Base-by-base conservation (phyloP, 2,113 vertebrate genomes). In the Notechis scutatus region DNA sequence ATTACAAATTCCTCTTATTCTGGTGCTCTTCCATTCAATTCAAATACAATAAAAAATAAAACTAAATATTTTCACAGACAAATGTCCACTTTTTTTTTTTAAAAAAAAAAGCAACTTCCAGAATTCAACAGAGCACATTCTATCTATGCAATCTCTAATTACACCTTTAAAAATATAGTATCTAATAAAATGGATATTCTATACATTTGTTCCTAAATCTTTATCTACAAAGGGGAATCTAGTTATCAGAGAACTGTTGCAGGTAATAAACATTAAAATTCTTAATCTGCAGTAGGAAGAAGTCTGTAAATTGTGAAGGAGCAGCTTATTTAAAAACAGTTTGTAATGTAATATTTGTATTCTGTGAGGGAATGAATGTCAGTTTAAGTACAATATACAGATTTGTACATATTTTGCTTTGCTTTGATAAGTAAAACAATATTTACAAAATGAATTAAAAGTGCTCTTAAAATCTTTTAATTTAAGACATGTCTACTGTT, bases 391-490 rank as follows among this genome's bases (percentile, higher is more conserved):
- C 93, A 89, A 93, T 93, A 92, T 95, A 90, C 88, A 55, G 69
- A 93, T 50, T 52, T 95, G 85, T 95, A 64, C 23, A 90, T 93
- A 92, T 57, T 90, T 57, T 91, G 64, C 96, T 87, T 93, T 94
- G n/a, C 89, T 96, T 96, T 95, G 89, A 92, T 93, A 96, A 50
- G 8, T 93, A 90, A 92, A 87, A 92, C 85, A 47, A 4, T 96
- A 90, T 95, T 96, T 90, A 93, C 69, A 94, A 95, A 96, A 93
- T 91, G 91, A 97, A 95, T 96, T 88, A 97, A 90, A 96, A 98
- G 97, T 98, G 98, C 97, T 97, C 98, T 98, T 97, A 97, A 95
- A 96, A 88, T 92, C 95, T 87, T 93, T 87, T 95, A 94, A 95
- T 90, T 87, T 94, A 87, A 94, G 93, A 92, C 93, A 95, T 94